Conservation (phyloP, 2,797 vertebrate species). For the Lithobates sylvaticus region DNA sequence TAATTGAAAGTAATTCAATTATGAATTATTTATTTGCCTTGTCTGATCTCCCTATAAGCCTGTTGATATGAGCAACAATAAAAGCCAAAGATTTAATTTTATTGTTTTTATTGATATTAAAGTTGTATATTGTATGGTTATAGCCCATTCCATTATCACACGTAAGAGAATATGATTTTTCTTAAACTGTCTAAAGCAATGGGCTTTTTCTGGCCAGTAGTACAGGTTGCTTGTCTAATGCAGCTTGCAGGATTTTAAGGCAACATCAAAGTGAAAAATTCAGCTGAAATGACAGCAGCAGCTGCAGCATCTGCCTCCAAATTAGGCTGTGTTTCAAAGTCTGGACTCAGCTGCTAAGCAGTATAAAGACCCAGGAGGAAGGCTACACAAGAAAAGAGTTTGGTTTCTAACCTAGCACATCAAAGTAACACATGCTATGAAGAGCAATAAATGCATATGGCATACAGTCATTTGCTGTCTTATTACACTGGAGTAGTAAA, state of each 20-base stretch:
- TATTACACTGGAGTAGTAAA: constrained; percentile 81
- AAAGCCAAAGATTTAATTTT: constrained; percentile 39
- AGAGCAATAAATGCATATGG: constrained; percentile 82
- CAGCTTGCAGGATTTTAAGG: constrained; percentile 80
- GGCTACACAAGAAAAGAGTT: constrained; percentile 81
- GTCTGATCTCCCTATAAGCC: constrained; percentile 57
- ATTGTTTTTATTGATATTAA: constrained; percentile 55
- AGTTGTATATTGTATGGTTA: constrained; percentile 54
- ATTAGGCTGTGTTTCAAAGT: constrained; percentile 93
- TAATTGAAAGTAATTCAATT: constrained; percentile 52
- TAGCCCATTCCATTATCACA: constrained; percentile 57
- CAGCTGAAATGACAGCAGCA: constrained; percentile 91
- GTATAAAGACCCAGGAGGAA: constrained; percentile 86
- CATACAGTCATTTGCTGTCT: constrained; percentile 80
- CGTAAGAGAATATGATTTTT: constrained; percentile 54
- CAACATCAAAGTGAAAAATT: constrained; percentile 88
- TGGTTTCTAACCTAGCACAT: constrained; percentile 83
- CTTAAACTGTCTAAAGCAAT: constrained; percentile 66
- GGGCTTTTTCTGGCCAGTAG: constrained; percentile 71
- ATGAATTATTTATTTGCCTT: constrained; percentile 52
- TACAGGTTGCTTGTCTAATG: constrained; percentile 74
- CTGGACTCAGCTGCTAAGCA: constrained; percentile 84
- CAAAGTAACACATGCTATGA: constrained; percentile 88
- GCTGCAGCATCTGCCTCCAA: constrained; percentile 93
- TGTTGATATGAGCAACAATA: constrained; percentile 59